Base-by-base conservation (phyloP, 92 coral and sea anemone species). In the Phenganax marumi region DNA sequence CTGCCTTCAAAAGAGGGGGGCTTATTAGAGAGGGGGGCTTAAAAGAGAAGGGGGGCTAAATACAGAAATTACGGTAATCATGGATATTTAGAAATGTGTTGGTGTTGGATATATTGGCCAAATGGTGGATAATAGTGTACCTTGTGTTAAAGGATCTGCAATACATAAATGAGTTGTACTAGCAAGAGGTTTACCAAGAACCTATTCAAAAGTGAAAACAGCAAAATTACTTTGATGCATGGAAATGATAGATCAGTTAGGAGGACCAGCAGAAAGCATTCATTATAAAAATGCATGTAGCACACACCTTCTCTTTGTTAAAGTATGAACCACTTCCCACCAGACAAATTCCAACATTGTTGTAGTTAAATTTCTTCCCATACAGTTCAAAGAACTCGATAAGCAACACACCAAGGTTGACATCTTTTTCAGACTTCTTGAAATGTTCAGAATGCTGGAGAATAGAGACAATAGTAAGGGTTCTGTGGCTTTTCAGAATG, bases 311-410 rank as follows among this genome's bases (percentile, higher is more conserved):
- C 55, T 90, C 97, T 49, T 95, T 95, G 95, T 86, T 89, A 75
- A 95, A 95, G 85, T 95, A 95, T 0, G 96, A 87, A n/a, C 98
- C 98, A 55, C 87, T 90, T 48, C 84, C 92, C 57, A 86, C 91
- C 24, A 95, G 90, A 68, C 93, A 50, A 22, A 95, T 95, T 10
- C 98, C 98, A 76, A 89, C 86, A 83, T 90, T 91, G 39, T 85
- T 46, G 81, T 95, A 95, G 89, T 95, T 95, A 49, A 95, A 95
- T 56, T 88, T 81, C 53, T 83, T 68, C 8, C 98, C 98, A 84
- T 95, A 95, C 17, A 95, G 88, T 84, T 95, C 98, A 87, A 95
- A 92, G 81, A 95, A 95, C 77, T 95, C 98, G 66, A 95, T 91
- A 80, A 95, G 84, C 12, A 95, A 90, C 5, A 95, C 98, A 55